phyloP scores from a whole-genome alignment of 2,113 vertebrate genomes.

The Antigone vipio region DNA sequence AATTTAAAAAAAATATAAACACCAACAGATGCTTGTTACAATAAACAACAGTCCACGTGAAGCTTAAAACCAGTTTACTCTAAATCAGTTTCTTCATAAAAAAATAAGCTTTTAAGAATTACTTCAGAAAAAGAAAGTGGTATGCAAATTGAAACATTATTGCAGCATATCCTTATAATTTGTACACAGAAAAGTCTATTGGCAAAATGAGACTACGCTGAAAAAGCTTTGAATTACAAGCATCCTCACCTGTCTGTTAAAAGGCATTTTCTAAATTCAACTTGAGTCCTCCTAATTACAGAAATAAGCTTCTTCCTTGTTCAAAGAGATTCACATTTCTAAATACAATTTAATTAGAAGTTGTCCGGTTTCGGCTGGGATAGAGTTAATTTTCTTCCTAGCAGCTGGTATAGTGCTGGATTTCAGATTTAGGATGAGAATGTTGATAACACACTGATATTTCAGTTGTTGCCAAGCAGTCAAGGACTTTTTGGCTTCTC shows the following conservation, averaged over 20 bases:
- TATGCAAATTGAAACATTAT: neutral
- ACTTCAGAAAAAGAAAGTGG: neutral
- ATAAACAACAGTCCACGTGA: neutral
- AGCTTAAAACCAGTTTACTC: neutral
- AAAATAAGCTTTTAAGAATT: neutral
- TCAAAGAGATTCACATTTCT: neutral
- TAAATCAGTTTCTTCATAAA: neutral
- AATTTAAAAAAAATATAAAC: neutral
- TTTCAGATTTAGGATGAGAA: no score
- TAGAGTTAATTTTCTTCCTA: no score
- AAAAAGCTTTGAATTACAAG: neutral
- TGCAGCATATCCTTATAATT: neutral
- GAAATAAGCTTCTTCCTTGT: neutral
- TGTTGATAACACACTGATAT: no score
- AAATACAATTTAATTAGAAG: neutral
- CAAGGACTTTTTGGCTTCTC: no score
- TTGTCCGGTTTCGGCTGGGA: no score
- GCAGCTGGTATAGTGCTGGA: no score
- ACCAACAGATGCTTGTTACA: neutral
- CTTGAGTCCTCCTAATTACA: neutral
- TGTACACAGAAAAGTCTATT: neutral
- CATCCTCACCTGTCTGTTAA: neutral
- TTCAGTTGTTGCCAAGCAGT: no score
- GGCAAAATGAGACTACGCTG: neutral
- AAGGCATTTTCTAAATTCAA: neutral